A percentile compares a stretch with the other conserved stretches of the same genome.
phyloP scores from a whole-genome alignment of 2,113 vertebrate species.

The Pontoporia blainvillei region DNA sequence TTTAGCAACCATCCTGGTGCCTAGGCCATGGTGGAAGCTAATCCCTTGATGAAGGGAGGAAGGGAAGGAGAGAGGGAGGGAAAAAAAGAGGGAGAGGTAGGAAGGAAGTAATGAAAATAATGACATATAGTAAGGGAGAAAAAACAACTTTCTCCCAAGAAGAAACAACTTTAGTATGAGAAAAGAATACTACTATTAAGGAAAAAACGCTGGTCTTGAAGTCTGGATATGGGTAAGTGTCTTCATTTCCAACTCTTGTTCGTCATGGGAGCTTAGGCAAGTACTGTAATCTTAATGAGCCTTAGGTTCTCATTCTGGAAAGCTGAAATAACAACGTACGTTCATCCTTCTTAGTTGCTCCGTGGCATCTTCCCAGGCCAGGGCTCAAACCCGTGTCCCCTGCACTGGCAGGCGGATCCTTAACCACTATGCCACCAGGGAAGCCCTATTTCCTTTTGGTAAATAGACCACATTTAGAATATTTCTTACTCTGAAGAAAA shows the following conservation, averaged over 20 bases:
- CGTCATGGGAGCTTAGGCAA: background rate
- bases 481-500: background rate
- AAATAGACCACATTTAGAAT: background rate
- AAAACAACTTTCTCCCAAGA: background rate
- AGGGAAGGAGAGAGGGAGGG: background rate
- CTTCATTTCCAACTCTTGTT: background rate
- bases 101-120: background rate
- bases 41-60: background rate
- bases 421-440: too few species aligned
- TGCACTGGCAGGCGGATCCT: too few species aligned
- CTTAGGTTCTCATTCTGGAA: background rate
- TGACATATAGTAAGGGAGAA: background rate
- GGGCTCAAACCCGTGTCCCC: too few species aligned
- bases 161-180: background rate
- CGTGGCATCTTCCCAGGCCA: too few species aligned
- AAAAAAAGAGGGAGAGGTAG: too few species aligned
- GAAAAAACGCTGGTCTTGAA: background rate
- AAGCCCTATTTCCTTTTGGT: background rate
- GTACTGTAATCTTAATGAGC: accelerated
- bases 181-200: background rate
- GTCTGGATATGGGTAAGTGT: background rate
- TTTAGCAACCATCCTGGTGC: background rate
- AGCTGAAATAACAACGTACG: background rate
- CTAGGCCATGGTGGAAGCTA: background rate
- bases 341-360: background rate